Percentiles rank a stretch among this genome's conserved stretches.
Evolutionary conservation across 2,797 vertebrate genomes (phyloP).

Genomic region (Apogon hyalosoma): DNA sequence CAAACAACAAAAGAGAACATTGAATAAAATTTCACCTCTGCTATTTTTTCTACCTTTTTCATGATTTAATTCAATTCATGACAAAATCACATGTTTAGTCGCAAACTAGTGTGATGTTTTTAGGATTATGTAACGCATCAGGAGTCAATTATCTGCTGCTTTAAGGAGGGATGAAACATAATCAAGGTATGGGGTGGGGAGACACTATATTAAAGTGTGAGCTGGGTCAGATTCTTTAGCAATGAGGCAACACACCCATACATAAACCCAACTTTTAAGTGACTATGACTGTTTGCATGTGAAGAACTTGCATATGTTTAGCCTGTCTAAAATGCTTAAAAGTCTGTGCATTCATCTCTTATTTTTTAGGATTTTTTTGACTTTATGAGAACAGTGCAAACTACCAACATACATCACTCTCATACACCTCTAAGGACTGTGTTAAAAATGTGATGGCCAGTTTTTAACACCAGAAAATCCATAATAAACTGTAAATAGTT

Average conservation of each 20-base stretch:
- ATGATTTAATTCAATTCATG: not conserved
- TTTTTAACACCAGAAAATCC: no score
- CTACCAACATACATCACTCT: no score
- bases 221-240: conserved; percentile 57
- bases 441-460: no score
- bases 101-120: conserved; percentile 7
- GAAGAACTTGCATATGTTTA: no score
- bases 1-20: not conserved
- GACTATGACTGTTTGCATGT: not conserved
- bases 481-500: no score
- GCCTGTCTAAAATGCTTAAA: no score
- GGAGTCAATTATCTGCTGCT: conserved; percentile 37
- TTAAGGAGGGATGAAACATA: conserved; percentile 33
- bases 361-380: no score
- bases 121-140: conserved; percentile 40
- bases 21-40: no score
- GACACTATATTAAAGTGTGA: conserved; percentile 4
- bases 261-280: not conserved
- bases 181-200: conserved; percentile 27
- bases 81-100: conserved; percentile 21
- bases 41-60: no score
- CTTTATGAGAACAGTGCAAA: no score
- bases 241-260: conserved; percentile 42
- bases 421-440: no score
- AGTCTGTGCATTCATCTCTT: no score